A percentile compares a stretch with the other conserved stretches of the same genome.
phyloP scores from a whole-genome alignment of 2,113 vertebrate species.

The Tachycineta bicolor region DNA sequence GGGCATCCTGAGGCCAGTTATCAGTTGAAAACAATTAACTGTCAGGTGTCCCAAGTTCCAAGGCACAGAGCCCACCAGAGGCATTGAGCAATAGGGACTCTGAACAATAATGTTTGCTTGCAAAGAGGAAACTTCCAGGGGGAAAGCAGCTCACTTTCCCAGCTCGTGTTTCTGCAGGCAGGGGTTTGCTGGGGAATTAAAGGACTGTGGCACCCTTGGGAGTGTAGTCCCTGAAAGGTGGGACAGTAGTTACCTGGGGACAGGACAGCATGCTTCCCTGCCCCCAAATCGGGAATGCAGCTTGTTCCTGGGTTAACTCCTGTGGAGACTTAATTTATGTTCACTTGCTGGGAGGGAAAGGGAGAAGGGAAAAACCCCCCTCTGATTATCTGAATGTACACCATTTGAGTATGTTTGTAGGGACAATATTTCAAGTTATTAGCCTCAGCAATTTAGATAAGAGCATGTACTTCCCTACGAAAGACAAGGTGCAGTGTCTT shows the following conservation, averaged over 20 bases:
- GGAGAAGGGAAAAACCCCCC: background rate
- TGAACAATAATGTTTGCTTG: background rate
- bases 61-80: background rate
- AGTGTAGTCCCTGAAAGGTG: background rate
- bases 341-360: background rate
- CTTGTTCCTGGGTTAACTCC: background rate
- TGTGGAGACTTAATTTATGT: background rate
- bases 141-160: background rate
- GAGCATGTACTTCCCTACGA: background rate
- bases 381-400: background rate
- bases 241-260: background rate
- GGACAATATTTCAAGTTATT: constrained; percentile 46
- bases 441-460: constrained; percentile 52
- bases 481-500: background rate
- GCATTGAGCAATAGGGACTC: background rate
- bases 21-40: background rate
- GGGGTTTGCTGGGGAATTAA: background rate
- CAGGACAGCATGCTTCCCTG: background rate
- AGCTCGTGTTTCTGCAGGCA: background rate
- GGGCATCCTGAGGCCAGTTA: constrained; percentile 26
- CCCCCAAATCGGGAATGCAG: background rate
- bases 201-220: background rate
- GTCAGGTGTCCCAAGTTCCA: background rate
- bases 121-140: background rate
- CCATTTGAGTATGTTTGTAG: background rate